Percentiles rank a stretch among this genome's conserved stretches.
Evolutionary conservation across 2,797 vertebrate species (phyloP).

Genomic region (Pipistrellus nathusii): DNA sequence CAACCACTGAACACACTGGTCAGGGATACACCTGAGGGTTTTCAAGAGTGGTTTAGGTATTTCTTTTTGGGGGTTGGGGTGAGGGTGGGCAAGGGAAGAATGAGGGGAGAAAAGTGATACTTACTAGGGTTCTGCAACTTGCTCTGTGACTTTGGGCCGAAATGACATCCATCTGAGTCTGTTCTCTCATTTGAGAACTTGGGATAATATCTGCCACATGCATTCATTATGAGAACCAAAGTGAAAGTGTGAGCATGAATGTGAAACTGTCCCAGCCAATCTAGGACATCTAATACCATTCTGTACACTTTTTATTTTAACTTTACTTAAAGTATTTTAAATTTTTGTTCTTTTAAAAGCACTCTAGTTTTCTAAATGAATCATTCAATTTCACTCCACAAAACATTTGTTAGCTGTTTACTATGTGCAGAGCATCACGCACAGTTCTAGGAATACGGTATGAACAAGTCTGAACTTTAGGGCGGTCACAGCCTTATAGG

Average conservation of each 20-base stretch:
- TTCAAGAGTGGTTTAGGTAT: not conserved
- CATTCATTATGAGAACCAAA: not conserved
- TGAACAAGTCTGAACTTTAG: slow-evolving; percentile 3
- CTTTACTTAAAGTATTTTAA: slow-evolving; percentile 24
- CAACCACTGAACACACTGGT: too few relatives aligned
- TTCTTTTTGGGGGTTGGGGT: not conserved
- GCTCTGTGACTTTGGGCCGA: slow-evolving; percentile 6
- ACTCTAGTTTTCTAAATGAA: not conserved
- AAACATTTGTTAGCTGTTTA: slow-evolving; percentile 15
- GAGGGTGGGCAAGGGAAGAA: not conserved
- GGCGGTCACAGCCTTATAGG: not conserved
- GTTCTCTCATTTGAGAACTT: not conserved
- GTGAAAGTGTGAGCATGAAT: not conserved
- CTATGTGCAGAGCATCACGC: not conserved
- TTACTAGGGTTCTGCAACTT: not conserved
- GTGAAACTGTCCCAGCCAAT: not conserved
- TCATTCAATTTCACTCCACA: slow-evolving; percentile 5
- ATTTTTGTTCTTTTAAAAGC: slow-evolving; percentile 26
- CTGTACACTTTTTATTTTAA: not conserved
- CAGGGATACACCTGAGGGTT: not conserved
- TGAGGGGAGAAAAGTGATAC: not conserved
- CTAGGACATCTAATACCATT: not conserved
- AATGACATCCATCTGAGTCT: not conserved
- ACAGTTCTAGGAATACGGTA: not conserved
- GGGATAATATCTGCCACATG: not conserved